A percentile compares a stretch with the other conserved stretches of the same genome.
phyloP scores from a whole-genome alignment of 2,888 invertebrate genomes.

The Drosophila yooni region DNA sequence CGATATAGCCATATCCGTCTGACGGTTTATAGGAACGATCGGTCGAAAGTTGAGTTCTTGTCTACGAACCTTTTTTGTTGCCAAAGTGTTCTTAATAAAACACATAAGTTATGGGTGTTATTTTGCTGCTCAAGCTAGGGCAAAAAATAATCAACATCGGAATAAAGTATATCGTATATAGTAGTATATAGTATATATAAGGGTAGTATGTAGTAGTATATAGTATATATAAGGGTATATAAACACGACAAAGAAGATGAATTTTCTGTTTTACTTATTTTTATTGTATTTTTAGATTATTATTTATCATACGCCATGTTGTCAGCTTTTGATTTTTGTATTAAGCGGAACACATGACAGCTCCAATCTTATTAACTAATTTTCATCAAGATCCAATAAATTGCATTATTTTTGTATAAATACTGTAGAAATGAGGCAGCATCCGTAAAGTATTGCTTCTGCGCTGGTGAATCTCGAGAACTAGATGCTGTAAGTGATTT shows the following conservation, averaged over 20 bases:
- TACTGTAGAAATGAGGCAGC: background rate
- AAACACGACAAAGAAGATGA: background rate
- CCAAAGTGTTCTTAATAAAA: no score
- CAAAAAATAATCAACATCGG: background rate
- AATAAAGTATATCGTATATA: background rate
- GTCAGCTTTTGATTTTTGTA: background rate
- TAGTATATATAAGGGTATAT: background rate
- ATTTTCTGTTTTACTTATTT: background rate
- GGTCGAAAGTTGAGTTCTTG: background rate
- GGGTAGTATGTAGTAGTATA: background rate
- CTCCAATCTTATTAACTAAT: background rate
- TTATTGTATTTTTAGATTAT: background rate
- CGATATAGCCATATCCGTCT: background rate
- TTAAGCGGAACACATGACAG: background rate
- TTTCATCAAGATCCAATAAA: background rate
- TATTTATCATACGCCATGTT: slow-evolving; percentile 1
- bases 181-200: background rate
- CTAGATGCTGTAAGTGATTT: background rate
- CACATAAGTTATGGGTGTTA: no score
- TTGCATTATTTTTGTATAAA: background rate
- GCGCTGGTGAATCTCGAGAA: no score
- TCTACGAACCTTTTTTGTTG: background rate
- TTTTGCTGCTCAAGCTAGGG: no score
- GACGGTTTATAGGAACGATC: no score
- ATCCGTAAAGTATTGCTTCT: background rate